Base-by-base conservation (phyloP, 2,113 vertebrate genomes). In the Halichoeres trimaculatus region DNA sequence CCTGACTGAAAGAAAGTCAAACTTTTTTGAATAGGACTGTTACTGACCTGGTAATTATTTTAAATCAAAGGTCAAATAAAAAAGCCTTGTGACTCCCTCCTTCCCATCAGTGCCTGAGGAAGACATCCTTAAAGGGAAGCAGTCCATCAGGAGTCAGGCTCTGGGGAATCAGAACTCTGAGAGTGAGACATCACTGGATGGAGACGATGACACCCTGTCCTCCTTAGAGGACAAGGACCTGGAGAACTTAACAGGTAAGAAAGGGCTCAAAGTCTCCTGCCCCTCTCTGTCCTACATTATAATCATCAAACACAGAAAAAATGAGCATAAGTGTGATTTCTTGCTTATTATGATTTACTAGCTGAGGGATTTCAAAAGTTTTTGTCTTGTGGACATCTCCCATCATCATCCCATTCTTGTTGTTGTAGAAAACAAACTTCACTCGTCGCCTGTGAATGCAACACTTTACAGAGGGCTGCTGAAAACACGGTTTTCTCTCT, bases 221-320 rank as follows among this genome's bases (percentile, higher is more conserved):
- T 97, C 95, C 74, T 88, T 98, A 73, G 98, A 99, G 61, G 98
- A 99, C 79, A 99, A 98, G 92, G 98, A 99, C 85, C 89, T 97
- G 90, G 98, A 99, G 88, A 99, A 95, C 88, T 77, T 96, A 80
- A 93, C 97, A 45, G 98, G 98, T 99, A 96, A 85, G 93, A 72
- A 40, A 74, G 62, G 10, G 10, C 16, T 53, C 40, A 36, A 59
- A 57, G 1, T 41, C 56, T 47, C 34, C 17, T 60, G 47, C 7
- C 45, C 51, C 24, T 64, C 52, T 50, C 35, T 14, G 17, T 60
- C 8, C 22, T 24, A 45, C 17, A 19, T 8, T 5, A 5, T 19
- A 56, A 34, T 43, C 24, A 61, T 43, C 30, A 38, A 64, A 61
- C 65, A 34, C 23, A 47, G 6, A 50, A 16, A 26, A 58, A 65